Conservation (phyloP, 2,888 invertebrate species). For the Drosophila birchii region DNA sequence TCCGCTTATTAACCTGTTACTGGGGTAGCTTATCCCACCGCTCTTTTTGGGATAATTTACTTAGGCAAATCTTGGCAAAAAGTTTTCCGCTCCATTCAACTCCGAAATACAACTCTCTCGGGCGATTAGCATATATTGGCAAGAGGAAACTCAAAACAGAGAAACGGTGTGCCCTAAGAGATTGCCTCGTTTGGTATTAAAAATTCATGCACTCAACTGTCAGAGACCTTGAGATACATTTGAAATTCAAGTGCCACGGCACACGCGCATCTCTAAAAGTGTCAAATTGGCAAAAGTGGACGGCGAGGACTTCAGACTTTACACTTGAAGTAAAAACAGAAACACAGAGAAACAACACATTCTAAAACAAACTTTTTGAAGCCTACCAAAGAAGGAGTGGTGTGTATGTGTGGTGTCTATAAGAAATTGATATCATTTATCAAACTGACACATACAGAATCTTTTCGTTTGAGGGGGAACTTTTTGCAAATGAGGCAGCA, state of each 20-base stretch:
- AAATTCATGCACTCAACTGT: constrained; percentile 75
- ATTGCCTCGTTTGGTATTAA: constrained; percentile 69
- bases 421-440: constrained; percentile 79
- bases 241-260: constrained; percentile 66
- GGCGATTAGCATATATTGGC: constrained; percentile 73
- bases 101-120: constrained; percentile 13
- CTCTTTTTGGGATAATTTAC: constrained; percentile 29
- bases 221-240: constrained; percentile 64
- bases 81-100: constrained; percentile 17
- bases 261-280: constrained; percentile 73
- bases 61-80: constrained; percentile 24
- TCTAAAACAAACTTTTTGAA: constrained; percentile 63
- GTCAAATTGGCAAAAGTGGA: constrained; percentile 73
- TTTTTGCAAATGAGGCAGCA: constrained; percentile 68
- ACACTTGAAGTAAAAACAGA: constrained; percentile 19
- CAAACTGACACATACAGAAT: constrained; percentile 70
- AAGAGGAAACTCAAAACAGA: constrained; percentile 19
- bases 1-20: neutral
- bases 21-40: neutral
- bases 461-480: constrained; percentile 50
- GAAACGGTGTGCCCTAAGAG: constrained; percentile 36
- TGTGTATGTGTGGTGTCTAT: constrained; percentile 51
- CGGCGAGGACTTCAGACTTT: constrained; percentile 31
- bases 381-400: constrained; percentile 29
- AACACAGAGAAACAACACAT: constrained; percentile 33